These are phyloP conservation scores for Ascaphus truei DNA, from an alignment of 2,113 vertebrate species.

Conservation along the genomic window DNA sequence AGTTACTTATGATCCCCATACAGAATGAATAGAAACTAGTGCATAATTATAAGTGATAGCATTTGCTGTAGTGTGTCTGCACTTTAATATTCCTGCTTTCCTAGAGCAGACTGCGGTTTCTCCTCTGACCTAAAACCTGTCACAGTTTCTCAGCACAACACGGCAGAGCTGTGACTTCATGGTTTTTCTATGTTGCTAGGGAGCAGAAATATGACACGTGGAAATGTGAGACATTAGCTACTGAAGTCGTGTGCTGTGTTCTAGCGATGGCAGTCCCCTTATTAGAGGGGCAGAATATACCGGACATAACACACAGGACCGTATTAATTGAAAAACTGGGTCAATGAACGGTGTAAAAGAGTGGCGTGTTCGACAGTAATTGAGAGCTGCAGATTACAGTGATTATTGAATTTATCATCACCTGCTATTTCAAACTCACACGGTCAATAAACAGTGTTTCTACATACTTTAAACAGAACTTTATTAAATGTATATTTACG, in stretches of 20 bases:
- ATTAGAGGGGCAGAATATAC: background rate
- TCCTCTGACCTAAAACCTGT: no score
- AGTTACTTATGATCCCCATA: no score
- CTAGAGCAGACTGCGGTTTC: no score
- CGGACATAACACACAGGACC: background rate
- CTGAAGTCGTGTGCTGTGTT: background rate
- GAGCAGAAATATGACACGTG: conserved; percentile 19
- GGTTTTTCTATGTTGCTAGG: conserved; percentile 2
- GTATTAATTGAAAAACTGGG: background rate
- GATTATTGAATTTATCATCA: background rate
- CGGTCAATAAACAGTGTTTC: no score
- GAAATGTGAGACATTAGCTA: conserved; percentile 9
- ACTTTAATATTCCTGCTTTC: no score
- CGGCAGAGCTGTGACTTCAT: no score
- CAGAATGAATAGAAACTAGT: no score
- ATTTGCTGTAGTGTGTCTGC: no score
- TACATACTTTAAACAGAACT: no score
- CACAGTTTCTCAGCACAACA: no score
- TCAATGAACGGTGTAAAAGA: background rate
- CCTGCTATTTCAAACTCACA: background rate
- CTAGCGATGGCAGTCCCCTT: background rate
- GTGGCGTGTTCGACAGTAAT: background rate
- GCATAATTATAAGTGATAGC: no score
- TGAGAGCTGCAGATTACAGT: background rate
- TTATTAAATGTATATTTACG: no score